phyloP scores from a whole-genome alignment of 2,888 invertebrate genomes.

The Ametastegia equiseti region DNA sequence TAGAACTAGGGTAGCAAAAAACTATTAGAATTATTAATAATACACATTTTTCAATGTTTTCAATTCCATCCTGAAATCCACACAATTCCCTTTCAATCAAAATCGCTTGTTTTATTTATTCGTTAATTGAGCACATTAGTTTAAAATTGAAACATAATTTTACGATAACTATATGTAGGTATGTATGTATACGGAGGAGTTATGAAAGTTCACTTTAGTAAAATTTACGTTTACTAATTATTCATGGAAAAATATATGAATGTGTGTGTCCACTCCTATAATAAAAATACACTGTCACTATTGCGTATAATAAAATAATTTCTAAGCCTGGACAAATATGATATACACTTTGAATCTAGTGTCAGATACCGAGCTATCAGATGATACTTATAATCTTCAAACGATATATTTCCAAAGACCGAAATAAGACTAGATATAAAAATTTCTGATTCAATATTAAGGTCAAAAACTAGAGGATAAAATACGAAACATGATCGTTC shows the following conservation, averaged over 20 bases:
- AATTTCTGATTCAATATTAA: background rate
- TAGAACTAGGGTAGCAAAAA: conserved; percentile 49
- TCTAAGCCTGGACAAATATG: conserved; percentile 27
- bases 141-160: conserved; percentile 50
- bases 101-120: conserved; percentile 53
- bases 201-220: conserved; percentile 53
- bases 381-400: background rate
- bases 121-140: conserved; percentile 62
- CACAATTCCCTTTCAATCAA: conserved; percentile 54
- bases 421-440: conserved; percentile 28
- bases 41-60: conserved; percentile 66
- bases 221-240: conserved; percentile 54
- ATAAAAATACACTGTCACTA: conserved; percentile 54
- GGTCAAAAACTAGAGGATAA: background rate
- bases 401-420: conserved; percentile 15
- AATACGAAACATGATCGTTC: background rate
- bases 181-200: no score
- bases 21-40: conserved; percentile 59
- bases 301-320: conserved; percentile 57
- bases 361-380: conserved; percentile 4
- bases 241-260: conserved; percentile 69
- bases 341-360: background rate
- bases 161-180: conserved; percentile 54
- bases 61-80: conserved; percentile 54
- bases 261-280: conserved; percentile 65